phyloP scores from a whole-genome alignment of 2,797 vertebrate species.

The Numenius phaeopus region DNA sequence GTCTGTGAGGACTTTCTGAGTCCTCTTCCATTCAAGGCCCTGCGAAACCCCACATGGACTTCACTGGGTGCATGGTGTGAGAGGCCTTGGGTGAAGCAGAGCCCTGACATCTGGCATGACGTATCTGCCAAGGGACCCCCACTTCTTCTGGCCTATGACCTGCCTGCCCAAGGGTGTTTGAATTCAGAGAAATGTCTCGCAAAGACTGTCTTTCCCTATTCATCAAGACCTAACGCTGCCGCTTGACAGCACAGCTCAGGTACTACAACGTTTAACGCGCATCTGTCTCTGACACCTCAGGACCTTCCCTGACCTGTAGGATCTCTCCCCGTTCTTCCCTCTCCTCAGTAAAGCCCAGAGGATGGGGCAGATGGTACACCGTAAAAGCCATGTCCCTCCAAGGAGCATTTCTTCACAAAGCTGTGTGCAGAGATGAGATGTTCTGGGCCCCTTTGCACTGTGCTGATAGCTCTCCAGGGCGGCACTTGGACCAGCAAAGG shows the following conservation, averaged over 20 bases:
- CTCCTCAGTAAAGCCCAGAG: not conserved
- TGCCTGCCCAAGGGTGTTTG: not conserved
- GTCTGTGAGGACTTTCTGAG: not conserved
- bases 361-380: not conserved
- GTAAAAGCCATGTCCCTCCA: not conserved
- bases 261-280: not conserved
- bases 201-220: not conserved
- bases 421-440: not conserved
- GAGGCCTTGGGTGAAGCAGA: not conserved
- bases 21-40: not conserved
- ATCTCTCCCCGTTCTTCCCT: not conserved
- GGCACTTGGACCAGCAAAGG: not conserved
- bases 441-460: not conserved
- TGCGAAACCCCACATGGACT: not conserved
- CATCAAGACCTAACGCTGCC: not conserved
- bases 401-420: not conserved
- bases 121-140: accelerated
- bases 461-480: not conserved
- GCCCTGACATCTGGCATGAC: not conserved
- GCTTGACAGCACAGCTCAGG: not conserved
- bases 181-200: not conserved
- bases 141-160: not conserved
- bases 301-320: not conserved
- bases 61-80: accelerated
- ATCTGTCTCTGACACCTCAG: not conserved